Base-by-base conservation (phyloP, 2,888 invertebrate species). In the Campoplex capitator region DNA sequence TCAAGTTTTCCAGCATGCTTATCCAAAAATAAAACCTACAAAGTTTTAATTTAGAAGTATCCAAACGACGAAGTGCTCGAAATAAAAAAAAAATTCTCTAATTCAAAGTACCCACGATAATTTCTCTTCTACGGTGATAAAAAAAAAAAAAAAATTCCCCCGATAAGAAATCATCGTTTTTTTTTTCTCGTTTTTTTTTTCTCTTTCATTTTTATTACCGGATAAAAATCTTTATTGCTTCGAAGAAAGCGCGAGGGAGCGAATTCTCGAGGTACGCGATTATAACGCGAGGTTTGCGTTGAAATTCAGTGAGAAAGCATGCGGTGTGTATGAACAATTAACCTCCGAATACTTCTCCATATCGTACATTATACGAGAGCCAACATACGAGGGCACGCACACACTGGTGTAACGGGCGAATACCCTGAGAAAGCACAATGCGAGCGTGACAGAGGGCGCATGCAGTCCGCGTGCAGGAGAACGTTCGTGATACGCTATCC, bases 401-500 rank as follows among this genome's bases (percentile, higher is more conserved):
- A 38, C 67, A n/a, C 3, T 9, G 7, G 6, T 67, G 11, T 67
- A 38, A 28, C 11, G 1, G 18, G 18, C 38, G 38, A 38, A 38
- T 42, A 67, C 67, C 67, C 38, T 67, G 58, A 58, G 58, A 58
- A 58, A 58, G 58, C 67, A 38, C 70, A 45, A 45, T 70, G 9
- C 42, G 70, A 28, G 70, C 70, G 70, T 70, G 70, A 70, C 70
- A 23, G 45, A 23, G 45, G 23, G 28, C 42, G 13, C 45, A 38
- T 42, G 45, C 51, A 58, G 58, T 58, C 11, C 28, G 11, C 28
- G 11, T 23, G 70, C 65, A 77, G 23, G 23, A 23, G 23, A 23
- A 83, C 56, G 56, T 74, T 73, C 54, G 74, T 73, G 71, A 45
- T 78, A 78, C 74, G 67, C 54, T 67, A 74, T 84, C 83, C 35